Base-by-base conservation (phyloP, 1,140 invertebrate species). In the Dendrolimus punctatus region DNA sequence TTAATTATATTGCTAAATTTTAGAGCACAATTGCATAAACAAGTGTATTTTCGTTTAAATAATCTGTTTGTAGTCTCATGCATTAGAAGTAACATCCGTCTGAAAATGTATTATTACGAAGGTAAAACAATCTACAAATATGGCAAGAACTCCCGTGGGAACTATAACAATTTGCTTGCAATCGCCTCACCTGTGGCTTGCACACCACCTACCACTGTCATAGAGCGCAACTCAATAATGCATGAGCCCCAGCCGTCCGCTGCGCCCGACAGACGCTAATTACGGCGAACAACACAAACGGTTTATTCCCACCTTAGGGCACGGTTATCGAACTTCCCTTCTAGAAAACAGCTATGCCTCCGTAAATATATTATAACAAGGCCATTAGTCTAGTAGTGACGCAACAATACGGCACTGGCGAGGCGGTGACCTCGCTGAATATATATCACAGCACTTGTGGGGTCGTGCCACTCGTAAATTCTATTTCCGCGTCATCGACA, bases 401-500 rank as follows among this genome's bases (percentile, higher is more conserved):
- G 79, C 69, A 76, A 76, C 62, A 53, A 39, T 51, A 42, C 55
- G 48, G 46, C 51, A 51, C 47, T 64, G 51, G 51, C 65, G 50
- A 63, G 66, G 45, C 65, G 63, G 63, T 65, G 71, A 76, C 73
- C 75, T 80, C 73, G 71, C 60, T 60, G 55, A 71, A 70, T 73
- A 74, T 74, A 73, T 72, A 64, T 64, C 62, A 42, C 38, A 52
- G 41, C 46, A 53, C 64, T 58, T 45, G 48, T 52, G 62, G 64
- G 60, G 71, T 72, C 71, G 68, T 51, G 54, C 62, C 58, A 67
- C 56, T 79, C 68, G 73, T 83, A 74, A 75, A 73, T 79, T 68
- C 76, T 73, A 71, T 73, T 81, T 81, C 76, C 78, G 76, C 72
- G 58, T 76, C 73, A 71, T 71, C 65, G 64, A 76, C 66, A 55